Conservation (phyloP, 37 sponge, comb jelly and placozoan species). For the Diacarnus erythraeanus region DNA sequence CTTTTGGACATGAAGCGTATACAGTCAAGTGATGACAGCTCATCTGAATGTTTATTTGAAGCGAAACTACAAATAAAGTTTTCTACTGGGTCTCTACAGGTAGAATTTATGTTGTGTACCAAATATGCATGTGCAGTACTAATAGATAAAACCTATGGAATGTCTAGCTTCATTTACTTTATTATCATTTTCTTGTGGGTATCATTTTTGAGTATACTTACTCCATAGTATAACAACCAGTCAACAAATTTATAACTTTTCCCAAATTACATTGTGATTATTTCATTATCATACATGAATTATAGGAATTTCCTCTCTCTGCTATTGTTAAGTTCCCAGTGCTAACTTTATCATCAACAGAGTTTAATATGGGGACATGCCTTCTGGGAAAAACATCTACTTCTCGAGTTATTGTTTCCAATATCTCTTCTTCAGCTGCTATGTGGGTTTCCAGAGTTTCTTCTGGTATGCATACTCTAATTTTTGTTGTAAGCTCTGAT, state of each 20-base stretch:
- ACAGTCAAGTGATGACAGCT: background rate
- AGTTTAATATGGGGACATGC: conserved; percentile 14
- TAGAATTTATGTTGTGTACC: background rate
- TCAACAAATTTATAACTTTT: no score
- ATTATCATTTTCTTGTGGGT: no score
- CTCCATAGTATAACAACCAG: no score
- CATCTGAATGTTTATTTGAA: background rate
- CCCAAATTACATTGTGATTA: background rate
- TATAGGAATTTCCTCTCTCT: conserved; percentile 34
- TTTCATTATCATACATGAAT: no score
- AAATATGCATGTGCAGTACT: background rate
- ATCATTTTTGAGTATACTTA: no score
- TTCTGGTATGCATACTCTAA: background rate
- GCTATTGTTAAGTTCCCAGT: conserved; percentile 13
- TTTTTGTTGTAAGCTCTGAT: no score
- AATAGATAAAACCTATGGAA: no score
- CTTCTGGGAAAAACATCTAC: conserved; percentile 11
- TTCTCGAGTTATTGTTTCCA: conserved; percentile 10
- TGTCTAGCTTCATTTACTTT: no score
- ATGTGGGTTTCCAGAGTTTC: conserved; percentile 13
- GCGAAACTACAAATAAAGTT: conserved; percentile 17
- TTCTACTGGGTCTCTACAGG: conserved; percentile 26
- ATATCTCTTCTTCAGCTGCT: conserved; percentile 12
- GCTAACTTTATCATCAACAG: background rate
- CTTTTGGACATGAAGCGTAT: background rate